These are phyloP conservation scores for Sternarchorhynchus goeldii DNA, from an alignment of 2,797 vertebrate genomes.

Conservation along the genomic window DNA sequence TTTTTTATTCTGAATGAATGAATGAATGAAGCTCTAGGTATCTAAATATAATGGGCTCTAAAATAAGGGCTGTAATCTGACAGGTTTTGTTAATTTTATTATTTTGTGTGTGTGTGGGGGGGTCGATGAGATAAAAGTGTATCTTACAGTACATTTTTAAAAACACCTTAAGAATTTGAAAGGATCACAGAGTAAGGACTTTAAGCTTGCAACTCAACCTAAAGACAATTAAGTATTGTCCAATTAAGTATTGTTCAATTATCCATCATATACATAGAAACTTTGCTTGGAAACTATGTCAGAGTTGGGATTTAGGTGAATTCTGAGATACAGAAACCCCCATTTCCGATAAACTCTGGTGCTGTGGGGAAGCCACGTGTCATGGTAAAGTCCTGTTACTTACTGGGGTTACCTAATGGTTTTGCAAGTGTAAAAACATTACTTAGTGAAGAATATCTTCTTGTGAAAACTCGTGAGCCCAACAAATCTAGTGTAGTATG, in stretches of 20 bases:
- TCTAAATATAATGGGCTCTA: too few species aligned
- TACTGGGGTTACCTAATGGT: not conserved
- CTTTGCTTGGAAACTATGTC: not conserved
- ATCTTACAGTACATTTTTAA: too few species aligned
- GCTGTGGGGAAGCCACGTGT: conserved; percentile 8
- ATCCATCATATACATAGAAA: not conserved
- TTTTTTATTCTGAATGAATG: too few species aligned
- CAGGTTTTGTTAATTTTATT: too few species aligned
- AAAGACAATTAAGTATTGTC: not conserved
- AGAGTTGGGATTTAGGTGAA: not conserved
- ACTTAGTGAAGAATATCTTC: not conserved
- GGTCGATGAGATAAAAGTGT: too few species aligned
- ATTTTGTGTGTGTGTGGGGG: too few species aligned
- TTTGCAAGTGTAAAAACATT: not conserved
- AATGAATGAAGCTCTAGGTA: too few species aligned
- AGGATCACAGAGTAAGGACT: not conserved
- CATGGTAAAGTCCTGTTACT: conserved; percentile 3
- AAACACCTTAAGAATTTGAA: too few species aligned
- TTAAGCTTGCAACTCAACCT: not conserved
- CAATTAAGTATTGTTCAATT: not conserved
- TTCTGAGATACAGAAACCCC: not conserved
- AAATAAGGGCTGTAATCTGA: too few species aligned
- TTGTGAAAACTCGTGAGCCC: too few species aligned
- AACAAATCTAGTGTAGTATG: too few species aligned
- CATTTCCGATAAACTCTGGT: not conserved